A percentile compares a stretch with the other conserved stretches of the same genome.
These are phyloP conservation scores for Pipa parva DNA, from an alignment of 2,113 vertebrate species.

Conservation along the genomic window DNA sequence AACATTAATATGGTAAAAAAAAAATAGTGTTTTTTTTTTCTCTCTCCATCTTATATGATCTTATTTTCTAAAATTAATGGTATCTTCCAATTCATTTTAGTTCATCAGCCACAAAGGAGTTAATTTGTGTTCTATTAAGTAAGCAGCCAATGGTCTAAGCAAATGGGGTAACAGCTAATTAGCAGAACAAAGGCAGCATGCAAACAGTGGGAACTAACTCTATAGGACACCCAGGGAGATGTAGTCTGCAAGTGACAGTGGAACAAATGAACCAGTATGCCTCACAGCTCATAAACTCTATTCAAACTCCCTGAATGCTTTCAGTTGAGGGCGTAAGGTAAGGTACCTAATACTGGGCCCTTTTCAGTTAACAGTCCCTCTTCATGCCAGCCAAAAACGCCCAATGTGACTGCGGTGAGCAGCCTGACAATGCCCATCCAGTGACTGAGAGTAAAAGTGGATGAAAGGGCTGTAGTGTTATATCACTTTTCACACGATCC, in stretches of 20 bases:
- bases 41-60: no score
- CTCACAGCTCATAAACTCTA: constrained; percentile 39
- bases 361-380: constrained; percentile 13
- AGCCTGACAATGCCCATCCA: neutral
- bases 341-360: constrained; percentile 9
- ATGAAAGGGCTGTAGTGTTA: constrained; percentile 22
- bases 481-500: constrained; percentile 17
- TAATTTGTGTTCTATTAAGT: constrained; percentile 3
- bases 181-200: constrained; percentile 18
- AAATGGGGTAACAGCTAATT: constrained; percentile 32
- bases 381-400: neutral
- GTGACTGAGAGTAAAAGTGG: constrained; percentile 4
- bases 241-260: neutral
- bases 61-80: no score
- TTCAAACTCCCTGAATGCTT: neutral
- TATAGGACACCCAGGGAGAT: constrained; percentile 31
- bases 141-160: neutral
- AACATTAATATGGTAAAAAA: no score
- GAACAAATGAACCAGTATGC: constrained; percentile 29
- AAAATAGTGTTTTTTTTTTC: no score
- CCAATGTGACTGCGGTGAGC: neutral
- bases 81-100: no score
- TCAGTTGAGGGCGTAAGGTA: constrained; percentile 12
- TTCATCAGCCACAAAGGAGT: constrained; percentile 1
- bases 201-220: constrained; percentile 16